These are phyloP conservation scores for Phyllotreta striolata DNA, from an alignment of 2,888 invertebrate genomes.

Conservation along the genomic window DNA sequence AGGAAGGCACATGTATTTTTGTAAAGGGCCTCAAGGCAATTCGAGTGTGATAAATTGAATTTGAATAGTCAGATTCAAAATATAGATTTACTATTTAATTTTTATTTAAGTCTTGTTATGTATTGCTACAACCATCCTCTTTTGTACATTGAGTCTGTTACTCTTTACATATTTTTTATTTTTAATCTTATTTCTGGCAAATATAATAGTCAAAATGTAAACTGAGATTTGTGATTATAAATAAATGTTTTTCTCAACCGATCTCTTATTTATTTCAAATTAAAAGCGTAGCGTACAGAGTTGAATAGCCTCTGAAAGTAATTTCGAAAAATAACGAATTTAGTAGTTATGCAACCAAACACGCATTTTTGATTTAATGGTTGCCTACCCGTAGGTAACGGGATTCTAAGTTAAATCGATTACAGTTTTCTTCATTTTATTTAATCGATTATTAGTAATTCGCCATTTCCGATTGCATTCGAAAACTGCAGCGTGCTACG, in stretches of 20 bases:
- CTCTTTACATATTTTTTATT: constrained; percentile 37
- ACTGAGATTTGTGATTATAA: constrained; percentile 42
- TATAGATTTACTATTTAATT: constrained; percentile 39
- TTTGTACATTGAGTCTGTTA: constrained; percentile 39
- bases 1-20: constrained; percentile 61
- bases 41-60: constrained; percentile 61
- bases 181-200: constrained; percentile 35
- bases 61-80: constrained; percentile 50
- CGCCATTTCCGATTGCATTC: no score
- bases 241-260: constrained; percentile 33
- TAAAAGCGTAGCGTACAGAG: background rate
- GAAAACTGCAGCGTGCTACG: no score
- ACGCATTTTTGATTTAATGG: no score
- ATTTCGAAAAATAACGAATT: no score
- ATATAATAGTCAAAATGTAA: constrained; percentile 36
- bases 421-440: no score
- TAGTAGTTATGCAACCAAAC: no score
- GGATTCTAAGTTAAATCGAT: no score
- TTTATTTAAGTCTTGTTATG: constrained; percentile 40
- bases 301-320: background rate
- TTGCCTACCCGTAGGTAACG: no score
- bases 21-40: constrained; percentile 59
- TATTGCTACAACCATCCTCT: constrained; percentile 27
- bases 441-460: no score
- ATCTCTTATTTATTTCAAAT: background rate